A percentile compares a stretch with the other conserved stretches of the same genome.
Conservation (phyloP, 2,113 vertebrate species). For the Crotalus tigris region DNA sequence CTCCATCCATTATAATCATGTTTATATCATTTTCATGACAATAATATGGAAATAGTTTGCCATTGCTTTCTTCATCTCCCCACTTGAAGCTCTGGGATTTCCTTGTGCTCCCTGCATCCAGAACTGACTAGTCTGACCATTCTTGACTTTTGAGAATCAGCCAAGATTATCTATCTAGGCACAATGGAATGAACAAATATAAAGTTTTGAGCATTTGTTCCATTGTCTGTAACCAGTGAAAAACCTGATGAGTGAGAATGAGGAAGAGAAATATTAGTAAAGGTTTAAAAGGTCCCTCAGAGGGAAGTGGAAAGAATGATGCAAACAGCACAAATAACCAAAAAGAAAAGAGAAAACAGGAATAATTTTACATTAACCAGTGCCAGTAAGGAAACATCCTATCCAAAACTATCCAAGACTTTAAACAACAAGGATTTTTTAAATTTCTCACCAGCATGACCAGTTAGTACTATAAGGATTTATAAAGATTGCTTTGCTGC, state of each 20-base stretch:
- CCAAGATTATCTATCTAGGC: background rate
- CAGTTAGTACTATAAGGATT: background rate
- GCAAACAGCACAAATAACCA: conserved; percentile 21
- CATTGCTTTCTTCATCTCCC: background rate
- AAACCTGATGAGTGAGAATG: background rate
- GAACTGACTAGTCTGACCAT: background rate
- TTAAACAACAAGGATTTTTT: background rate
- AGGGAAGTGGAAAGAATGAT: conserved; percentile 9
- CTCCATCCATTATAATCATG: background rate
- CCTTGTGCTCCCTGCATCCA: background rate
- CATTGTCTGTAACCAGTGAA: background rate
- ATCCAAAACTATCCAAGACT: background rate
- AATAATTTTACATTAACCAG: background rate
- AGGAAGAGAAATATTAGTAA: conserved; percentile 1
- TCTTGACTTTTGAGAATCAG: background rate
- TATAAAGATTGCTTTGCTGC: background rate
- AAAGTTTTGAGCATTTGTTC: background rate
- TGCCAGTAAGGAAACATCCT: background rate
- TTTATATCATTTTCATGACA: background rate
- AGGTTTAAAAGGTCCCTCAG: conserved; percentile 1
- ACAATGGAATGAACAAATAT: background rate
- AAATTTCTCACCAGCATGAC: background rate
- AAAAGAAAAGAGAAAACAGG: conserved; percentile 21
- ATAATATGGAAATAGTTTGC: background rate
- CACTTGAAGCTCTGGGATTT: background rate